Evolutionary conservation across 2,113 vertebrate species (phyloP), one percentile per base, ranked within the genome.

Genomic region (Rhinopomastus cyanomelas): DNA sequence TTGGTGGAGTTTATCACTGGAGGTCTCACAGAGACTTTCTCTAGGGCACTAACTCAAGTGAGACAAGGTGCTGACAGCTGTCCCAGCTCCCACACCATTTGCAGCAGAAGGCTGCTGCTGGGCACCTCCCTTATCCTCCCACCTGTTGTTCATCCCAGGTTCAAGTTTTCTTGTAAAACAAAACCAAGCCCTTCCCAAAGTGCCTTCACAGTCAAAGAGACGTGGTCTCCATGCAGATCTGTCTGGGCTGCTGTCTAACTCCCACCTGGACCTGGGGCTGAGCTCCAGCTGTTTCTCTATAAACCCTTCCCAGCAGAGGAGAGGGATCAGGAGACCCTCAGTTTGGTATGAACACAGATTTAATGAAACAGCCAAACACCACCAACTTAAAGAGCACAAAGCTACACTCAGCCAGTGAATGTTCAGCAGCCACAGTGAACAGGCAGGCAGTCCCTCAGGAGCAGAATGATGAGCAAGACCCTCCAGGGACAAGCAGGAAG

Each of bases 1-100:
- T 77, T 0, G 0, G 3, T 81, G 36, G 21, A 34, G 19, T 29
- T 57, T n/a, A 8, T 22, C 55, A 18, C 0, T 0, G 52, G 36
- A 12, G 5, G 12, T 55, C 46, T 53, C 36, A 30, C 29, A 5
- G 13, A 52, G 46, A n/a, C 3, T 26, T 80, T 27, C 5, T 9
- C 8, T 3, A 29, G 62, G 27, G 42, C 48, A 36, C 30, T 8
- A 8, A 27, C 69, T 81, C 65, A 81, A 57, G 16, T 27, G 14
- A 16, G 37, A n/a, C 0, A 0, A 69, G 51, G 21, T 73, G 51
- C 59, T 44, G 26, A 26, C 17, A 36, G 57, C 36, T 85, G 23
- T 23, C 49, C 9, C 18, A 39, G 11, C 32, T 25, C 49, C 59
- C 29, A 22, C 46, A 8, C 0, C 0, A 8, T 26, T 53, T 30